Base-by-base conservation (phyloP, 2,797 vertebrate species). In the Australoheros facetus region DNA sequence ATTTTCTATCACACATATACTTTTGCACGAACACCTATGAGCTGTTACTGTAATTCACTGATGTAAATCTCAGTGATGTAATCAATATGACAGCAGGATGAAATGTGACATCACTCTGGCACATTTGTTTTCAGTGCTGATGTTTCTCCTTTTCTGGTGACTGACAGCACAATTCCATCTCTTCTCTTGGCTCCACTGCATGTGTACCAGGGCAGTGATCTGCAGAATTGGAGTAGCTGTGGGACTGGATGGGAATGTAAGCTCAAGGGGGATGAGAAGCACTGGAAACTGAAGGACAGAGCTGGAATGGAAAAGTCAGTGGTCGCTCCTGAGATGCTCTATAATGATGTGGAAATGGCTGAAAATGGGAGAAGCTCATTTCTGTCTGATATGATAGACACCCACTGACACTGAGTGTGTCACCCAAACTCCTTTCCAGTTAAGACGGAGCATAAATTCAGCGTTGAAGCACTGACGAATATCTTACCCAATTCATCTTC, bases 121-220 rank as follows among this genome's bases (percentile, higher is more conserved):
- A 9, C 11, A 32, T 48, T 66, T 59, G n/a, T 28, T 48, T 39
- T n/a, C 45, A n/a, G 69, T 21, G 4, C 34, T 75, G 79, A 30
- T 51, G 64, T 69, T 69, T 51, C 62, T 69, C 62, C 62, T 72
- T 84, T 48, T 48, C 64, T 85, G 81, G 45, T 73, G 51, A 77
- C 56, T 75, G 72, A 80, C 75, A 78, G 71, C 42, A 88, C 71
- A 87, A 80, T 83, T 78, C 72, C 59, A 78, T 56, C 73, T 80
- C 75, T 81, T 77, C 73, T 39, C 69, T 37, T 32, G 6, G 30
- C 26, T 80, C 78, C 56, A 73, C 80, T 62, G 78, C 48, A 21
- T 72, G 77, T 84, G 86, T 81, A 84, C 70, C 72, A 79, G 79
- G 51, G 81, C 83, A 87, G 56, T 92, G 88, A 90, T 82, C 85